Evolutionary conservation across 2,888 invertebrate species (phyloP).

Genomic region (Blastobasis lacticolella): DNA sequence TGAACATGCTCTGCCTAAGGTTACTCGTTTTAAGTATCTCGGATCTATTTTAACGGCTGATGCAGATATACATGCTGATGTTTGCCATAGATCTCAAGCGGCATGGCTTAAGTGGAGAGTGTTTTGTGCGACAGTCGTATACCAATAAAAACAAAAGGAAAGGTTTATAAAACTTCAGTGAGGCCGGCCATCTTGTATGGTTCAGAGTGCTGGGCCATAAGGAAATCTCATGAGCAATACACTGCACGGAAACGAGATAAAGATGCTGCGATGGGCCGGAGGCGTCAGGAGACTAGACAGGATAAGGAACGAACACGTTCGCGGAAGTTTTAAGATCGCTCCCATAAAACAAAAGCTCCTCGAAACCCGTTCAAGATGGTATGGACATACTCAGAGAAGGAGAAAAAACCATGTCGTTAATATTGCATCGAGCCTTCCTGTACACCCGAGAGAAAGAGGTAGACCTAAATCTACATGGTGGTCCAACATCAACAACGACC

Average conservation of each 20-base stretch:
- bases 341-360: not conserved
- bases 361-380: not conserved
- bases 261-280: not conserved
- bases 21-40: not conserved
- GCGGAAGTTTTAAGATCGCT: not conserved
- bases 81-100: not conserved
- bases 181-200: not conserved
- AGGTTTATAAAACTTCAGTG: not conserved
- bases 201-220: not conserved
- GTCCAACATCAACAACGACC: too few relatives aligned
- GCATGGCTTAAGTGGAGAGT: not conserved
- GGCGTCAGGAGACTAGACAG: not conserved
- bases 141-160: not conserved
- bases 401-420: not conserved
- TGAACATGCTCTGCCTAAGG: not conserved
- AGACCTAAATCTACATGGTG: too few relatives aligned
- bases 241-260: not conserved
- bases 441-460: not conserved
- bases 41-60: not conserved
- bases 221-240: not conserved
- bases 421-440: not conserved
- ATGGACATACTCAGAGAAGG: not conserved
- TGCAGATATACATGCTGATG: not conserved
- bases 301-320: not conserved
- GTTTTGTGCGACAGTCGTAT: not conserved